Percentiles rank a stretch among this genome's conserved stretches.
phyloP scores from a whole-genome alignment of 2,113 vertebrate genomes.

The Rhagologus leucostigma region DNA sequence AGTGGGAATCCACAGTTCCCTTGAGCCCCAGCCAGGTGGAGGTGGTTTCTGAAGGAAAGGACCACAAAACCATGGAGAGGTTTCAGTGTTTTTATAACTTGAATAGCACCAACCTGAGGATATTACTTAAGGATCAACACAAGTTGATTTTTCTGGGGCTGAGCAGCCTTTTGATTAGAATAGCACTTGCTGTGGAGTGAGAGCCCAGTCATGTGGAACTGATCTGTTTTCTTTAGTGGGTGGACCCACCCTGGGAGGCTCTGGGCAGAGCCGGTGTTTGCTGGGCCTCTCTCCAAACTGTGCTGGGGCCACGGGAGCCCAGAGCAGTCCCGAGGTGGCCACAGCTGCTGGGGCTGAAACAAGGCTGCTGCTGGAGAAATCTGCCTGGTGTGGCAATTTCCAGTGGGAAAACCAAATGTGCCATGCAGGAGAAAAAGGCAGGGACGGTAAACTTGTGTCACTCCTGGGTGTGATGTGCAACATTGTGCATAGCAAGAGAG shows the following conservation, averaged over 20 bases:
- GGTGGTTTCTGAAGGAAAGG: conserved; percentile 6
- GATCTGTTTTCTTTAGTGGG: neutral
- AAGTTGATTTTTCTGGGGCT: neutral
- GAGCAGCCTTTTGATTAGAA: neutral
- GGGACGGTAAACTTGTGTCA: neutral
- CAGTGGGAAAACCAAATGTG: neutral
- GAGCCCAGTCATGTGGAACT: neutral
- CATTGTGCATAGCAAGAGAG: neutral
- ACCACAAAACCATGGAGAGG: neutral
- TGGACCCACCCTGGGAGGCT: neutral
- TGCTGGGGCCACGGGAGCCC: neutral
- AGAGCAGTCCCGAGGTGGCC: neutral
- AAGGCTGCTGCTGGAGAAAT: neutral
- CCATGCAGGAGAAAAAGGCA: neutral
- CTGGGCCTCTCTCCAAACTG: neutral
- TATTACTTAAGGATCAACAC: neutral
- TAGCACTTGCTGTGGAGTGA: neutral
- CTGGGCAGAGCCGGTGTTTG: neutral
- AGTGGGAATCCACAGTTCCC: neutral
- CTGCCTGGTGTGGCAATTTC: neutral
- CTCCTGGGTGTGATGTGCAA: neutral
- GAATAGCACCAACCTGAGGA: neutral
- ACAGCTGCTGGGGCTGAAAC: neutral
- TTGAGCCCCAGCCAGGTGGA: neutral
- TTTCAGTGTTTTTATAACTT: neutral